Evolutionary conservation across 2,888 invertebrate genomes (phyloP).

Genomic region (Pterobdella sp.): DNA sequence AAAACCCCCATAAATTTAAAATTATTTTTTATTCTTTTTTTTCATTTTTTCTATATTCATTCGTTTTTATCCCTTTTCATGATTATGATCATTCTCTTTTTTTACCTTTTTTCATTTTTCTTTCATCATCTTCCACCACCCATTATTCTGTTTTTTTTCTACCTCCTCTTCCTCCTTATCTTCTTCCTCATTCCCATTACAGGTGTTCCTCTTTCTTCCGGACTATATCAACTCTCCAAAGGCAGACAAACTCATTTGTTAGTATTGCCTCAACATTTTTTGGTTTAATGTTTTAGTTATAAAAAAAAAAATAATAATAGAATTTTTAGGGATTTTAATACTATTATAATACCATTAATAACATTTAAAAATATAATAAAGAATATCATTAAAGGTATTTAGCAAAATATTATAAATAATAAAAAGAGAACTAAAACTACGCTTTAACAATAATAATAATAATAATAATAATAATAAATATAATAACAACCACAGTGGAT

Average conservation of each 20-base stretch:
- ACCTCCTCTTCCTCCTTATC: neutral
- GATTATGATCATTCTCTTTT: too few relatives aligned
- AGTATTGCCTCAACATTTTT: too few relatives aligned
- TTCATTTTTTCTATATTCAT: too few relatives aligned
- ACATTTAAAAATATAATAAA: neutral
- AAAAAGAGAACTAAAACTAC: too few relatives aligned
- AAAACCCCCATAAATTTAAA: too few relatives aligned
- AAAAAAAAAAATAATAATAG: neutral
- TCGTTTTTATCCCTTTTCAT: too few relatives aligned
- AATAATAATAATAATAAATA: neutral
- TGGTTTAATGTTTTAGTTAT: too few relatives aligned
- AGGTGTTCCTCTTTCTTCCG: slow-evolving; percentile 79
- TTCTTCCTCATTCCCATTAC: slow-evolving; percentile 41
- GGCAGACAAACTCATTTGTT: slow-evolving; percentile 72
- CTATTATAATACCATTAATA: neutral
- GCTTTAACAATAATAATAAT: neutral
- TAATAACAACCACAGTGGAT: slow-evolving; percentile 57
- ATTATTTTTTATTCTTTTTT: too few relatives aligned
- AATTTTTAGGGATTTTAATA: neutral
- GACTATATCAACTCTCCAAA: slow-evolving; percentile 67
- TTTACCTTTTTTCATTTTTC: neutral
- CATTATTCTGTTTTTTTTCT: neutral
- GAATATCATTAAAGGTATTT: too few relatives aligned
- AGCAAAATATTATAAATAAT: too few relatives aligned
- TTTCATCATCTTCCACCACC: neutral